Evolutionary conservation across 2,113 vertebrate species (phyloP), one percentile per base, ranked within the genome.

Genomic region (human (Homo sapiens)): DNA sequence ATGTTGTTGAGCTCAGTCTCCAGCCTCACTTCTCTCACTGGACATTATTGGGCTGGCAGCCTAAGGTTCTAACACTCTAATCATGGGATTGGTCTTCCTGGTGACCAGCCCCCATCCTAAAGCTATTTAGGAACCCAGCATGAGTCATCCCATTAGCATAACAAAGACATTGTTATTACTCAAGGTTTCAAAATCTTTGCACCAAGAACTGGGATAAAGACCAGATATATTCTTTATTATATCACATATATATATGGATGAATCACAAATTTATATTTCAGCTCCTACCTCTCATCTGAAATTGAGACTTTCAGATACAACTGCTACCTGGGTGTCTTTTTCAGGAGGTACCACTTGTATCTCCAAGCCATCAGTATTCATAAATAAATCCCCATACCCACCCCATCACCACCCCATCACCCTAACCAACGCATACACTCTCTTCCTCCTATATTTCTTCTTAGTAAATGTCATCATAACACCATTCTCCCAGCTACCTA

Each of bases 261-360:
- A 86, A 59, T 86, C 55, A 90, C 9, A n/a, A 57, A 80, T 85
- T 92, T 96, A 17, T 89, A 13, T n/a, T 55, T 90, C 81, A 66
- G 45, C 3, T 52, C 14, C 0, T 81, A 8, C 50, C 55, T 85
- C 57, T 85, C 48, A 18, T 61, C 30, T 93, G 57, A 93, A 94
- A 89, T 75, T 43, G 8, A 94, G 9, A 86, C 35, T 75, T 30
- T 59, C 35, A 43, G 18, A 61, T 80, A 10, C 32, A 68, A 20
- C 23, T 76, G 57, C 30, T 6, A 45, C 18, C 57, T 91, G 18
- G 9, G 35, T 85, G 40, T 92, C 55, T 22, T 57, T 94, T 96
- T 89, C 25, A 92, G 40, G 48, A 72, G 22, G 1, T 59, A 50
- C 7, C 18, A 57, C 81, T 20, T 10, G 0, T 66, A 66, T 16